Evolutionary conservation across 35 echinoderm and acorn worm species (phyloP).

Genomic region (Anneissia japonica): DNA sequence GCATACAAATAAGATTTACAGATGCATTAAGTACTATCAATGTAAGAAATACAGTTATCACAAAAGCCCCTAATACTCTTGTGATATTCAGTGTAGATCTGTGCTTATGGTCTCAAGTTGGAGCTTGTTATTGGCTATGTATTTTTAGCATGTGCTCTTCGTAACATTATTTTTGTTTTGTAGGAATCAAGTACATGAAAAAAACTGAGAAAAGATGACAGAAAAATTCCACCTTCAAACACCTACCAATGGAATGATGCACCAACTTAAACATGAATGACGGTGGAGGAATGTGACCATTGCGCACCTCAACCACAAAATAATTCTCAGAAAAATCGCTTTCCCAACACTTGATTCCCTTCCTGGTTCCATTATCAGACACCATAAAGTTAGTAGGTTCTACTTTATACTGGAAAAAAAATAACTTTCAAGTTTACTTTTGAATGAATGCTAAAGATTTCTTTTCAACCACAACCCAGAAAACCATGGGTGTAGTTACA

Average conservation of each 20-base stretch:
- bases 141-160: too few species aligned
- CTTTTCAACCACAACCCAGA: not conserved
- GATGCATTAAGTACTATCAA: too few species aligned
- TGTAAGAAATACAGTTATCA: too few species aligned
- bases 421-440: not conserved
- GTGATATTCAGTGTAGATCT: too few species aligned
- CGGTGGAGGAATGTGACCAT: conserved; percentile 12
- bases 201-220: too few species aligned
- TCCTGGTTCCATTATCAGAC: not conserved
- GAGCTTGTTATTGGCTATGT: too few species aligned
- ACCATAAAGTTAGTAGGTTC: not conserved
- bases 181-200: too few species aligned
- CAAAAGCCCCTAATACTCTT: too few species aligned
- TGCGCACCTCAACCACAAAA: conserved; percentile 2
- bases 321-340: conserved; percentile 21
- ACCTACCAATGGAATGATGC: conserved; percentile 13
- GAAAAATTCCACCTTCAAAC: not conserved
- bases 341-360: not conserved
- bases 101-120: too few species aligned
- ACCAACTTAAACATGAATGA: conserved; percentile 2
- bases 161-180: too few species aligned
- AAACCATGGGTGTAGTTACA: not conserved
- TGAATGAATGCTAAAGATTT: not conserved
- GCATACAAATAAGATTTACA: too few species aligned
- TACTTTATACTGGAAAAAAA: conserved; percentile 2